Percentiles rank a stretch among this genome's conserved stretches.
Conservation (phyloP, 2,797 vertebrate species). For the Protonibea diacanthus region DNA sequence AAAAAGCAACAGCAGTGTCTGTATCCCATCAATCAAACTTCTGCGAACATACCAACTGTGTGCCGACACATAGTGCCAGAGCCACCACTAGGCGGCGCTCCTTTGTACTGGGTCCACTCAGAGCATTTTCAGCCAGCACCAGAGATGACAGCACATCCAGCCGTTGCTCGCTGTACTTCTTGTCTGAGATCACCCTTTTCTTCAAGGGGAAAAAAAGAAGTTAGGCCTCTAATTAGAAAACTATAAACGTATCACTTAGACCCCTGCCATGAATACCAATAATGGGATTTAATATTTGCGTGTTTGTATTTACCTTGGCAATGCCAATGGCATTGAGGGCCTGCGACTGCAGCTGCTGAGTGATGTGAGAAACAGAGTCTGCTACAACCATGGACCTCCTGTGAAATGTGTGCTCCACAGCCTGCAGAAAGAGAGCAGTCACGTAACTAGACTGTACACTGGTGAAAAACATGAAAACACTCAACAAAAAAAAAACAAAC, state of each 20-base stretch:
- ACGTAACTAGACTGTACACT: background rate
- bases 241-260: background rate
- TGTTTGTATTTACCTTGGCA: slow-evolving; percentile 89
- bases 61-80: slow-evolving; percentile 95
- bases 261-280: background rate
- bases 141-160: slow-evolving; percentile 97
- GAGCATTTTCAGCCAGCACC: slow-evolving; percentile 95
- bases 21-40: background rate
- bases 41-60: slow-evolving; percentile 90
- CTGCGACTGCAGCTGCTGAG: slow-evolving; percentile 95
- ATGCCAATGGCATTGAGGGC: slow-evolving; percentile 91
- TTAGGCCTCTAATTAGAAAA: background rate
- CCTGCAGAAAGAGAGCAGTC: slow-evolving; percentile 79
- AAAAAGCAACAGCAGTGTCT: background rate
- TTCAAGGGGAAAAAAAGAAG: slow-evolving; percentile 65
- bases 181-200: slow-evolving; percentile 99
- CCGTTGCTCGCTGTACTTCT: slow-evolving; percentile 98
- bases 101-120: slow-evolving; percentile 95
- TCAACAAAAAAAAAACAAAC: background rate
- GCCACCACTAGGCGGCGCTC: slow-evolving; percentile 94
- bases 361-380: slow-evolving; percentile 95
- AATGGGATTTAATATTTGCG: background rate
- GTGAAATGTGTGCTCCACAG: slow-evolving; percentile 95
- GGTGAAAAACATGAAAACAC: background rate
- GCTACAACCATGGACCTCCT: slow-evolving; percentile 95